Conservation (phyloP, 2,888 invertebrate species). For the Caenorhabditis japonica region DNA sequence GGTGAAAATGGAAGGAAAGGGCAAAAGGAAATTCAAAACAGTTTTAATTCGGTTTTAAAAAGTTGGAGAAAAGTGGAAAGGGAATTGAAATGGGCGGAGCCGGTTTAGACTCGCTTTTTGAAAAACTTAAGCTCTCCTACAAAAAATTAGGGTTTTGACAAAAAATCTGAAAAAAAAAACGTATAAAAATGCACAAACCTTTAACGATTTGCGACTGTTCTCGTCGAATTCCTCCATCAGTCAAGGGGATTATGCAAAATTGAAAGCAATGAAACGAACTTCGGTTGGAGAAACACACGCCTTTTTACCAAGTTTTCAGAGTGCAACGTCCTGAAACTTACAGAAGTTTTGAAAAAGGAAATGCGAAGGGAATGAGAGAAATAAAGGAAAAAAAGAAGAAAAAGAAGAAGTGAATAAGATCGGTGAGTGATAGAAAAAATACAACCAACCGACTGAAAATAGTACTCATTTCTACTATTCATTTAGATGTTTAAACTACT, state of each 20-base stretch:
- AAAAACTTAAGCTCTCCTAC: too few species aligned
- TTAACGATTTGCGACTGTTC: slow-evolving; percentile 46
- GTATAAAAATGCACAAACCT: too few species aligned
- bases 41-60: too few species aligned
- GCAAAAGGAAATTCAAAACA: too few species aligned
- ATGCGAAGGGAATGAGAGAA: slow-evolving; percentile 3
- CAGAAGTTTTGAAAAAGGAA: background rate
- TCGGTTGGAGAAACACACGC: too few species aligned
- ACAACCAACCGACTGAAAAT: background rate
- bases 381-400: background rate
- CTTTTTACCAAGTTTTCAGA: slow-evolving; percentile 20
- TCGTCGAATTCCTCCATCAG: slow-evolving; percentile 50
- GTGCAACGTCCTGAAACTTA: slow-evolving; percentile 2
- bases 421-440: background rate
- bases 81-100: too few species aligned
- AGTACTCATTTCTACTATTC: background rate
- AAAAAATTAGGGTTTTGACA: too few species aligned
- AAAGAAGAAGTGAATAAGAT: background rate
- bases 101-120: too few species aligned
- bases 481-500: background rate
- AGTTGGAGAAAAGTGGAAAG: too few species aligned
- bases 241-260: slow-evolving; percentile 42
- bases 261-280: too few species aligned
- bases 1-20: too few species aligned
- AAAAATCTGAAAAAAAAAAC: too few species aligned